A percentile compares a stretch with the other conserved stretches of the same genome.
Conservation (phyloP, 2,113 vertebrate genomes). For the Sinosuthora webbiana region DNA sequence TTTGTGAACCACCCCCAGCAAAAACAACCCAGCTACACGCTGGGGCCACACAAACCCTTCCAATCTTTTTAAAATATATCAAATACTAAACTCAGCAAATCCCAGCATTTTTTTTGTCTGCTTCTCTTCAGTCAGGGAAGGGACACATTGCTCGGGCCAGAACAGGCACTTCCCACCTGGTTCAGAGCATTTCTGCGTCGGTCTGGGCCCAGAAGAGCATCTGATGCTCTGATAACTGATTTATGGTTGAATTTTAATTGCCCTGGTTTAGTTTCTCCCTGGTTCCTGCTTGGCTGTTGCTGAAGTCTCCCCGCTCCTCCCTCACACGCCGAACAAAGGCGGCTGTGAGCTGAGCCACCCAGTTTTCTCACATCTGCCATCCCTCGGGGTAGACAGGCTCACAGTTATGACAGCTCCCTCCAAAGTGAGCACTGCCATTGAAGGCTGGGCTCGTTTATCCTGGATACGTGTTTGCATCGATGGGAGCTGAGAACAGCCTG, state of each 20-base stretch:
- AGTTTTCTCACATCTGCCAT: slow-evolving; percentile 4
- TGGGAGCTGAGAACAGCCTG: neutral
- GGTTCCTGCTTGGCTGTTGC: neutral
- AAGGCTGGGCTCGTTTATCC: neutral
- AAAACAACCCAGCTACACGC: neutral
- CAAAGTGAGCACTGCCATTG: neutral
- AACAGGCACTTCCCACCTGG: neutral
- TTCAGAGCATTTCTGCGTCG: neutral
- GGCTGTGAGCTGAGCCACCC: neutral
- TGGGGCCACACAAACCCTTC: neutral
- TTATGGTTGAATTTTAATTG: neutral
- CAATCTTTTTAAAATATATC: neutral
- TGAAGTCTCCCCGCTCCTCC: neutral
- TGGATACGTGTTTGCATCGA: neutral
- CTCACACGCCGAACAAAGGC: neutral
- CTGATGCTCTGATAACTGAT: neutral
- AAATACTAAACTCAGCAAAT: neutral
- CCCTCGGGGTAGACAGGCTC: neutral
- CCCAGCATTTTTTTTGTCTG: neutral
- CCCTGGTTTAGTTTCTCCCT: neutral
- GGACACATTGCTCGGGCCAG: fast-evolving
- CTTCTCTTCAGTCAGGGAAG: neutral
- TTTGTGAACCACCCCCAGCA: neutral
- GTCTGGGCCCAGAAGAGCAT: neutral
- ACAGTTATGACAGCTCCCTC: slow-evolving; percentile 35